Evolutionary conservation across 1,140 invertebrate genomes (phyloP), one percentile per base, ranked within the genome.

Genomic region (Tetraneura akinire): DNA sequence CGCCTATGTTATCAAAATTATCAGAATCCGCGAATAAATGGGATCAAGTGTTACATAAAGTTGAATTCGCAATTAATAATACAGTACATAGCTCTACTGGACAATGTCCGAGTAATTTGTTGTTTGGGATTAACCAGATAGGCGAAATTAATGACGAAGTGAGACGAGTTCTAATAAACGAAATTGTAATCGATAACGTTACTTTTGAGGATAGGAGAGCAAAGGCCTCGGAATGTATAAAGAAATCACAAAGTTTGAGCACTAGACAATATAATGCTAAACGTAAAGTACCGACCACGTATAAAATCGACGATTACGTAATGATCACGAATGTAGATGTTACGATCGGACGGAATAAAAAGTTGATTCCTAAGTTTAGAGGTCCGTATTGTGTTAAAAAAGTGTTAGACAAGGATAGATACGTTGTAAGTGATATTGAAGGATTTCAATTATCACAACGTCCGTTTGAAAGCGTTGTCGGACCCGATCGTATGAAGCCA

Each of bases 61-160:
- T 51, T 32, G 64, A 37, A 70, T 66, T 76, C 62, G n/a, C 80
- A 0, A 37, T 82, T 0, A 83, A 82, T 32, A 83, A 83, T 70
- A 80, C 62, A 0, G 21, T 82, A 3, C 23, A 45, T 55, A 23
- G 6, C 21, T 37, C 32, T 21, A 53, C 16, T 1, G 49, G 51
- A 5, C 16, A 5, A 53, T n/a, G 16, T 53, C 49, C 49, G 3
- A 60, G 57, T 53, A 18, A 53, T n/a, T 6, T 53, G n/a, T n/a
- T 53, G n/a, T 53, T 53, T 18, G 16, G 49, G 4, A 53, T 53
- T 53, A 53, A 6, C 8, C 18, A 53, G 8, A 53, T n/a, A 8
- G 49, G 49, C 8, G n/a, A 8, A 53, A 8, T 53, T 3, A n/a
- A 53, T 53, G 49, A 53, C n/a, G 4, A n/a, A n/a, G n/a, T 53